Evolutionary conservation across 2,113 vertebrate genomes (phyloP), one percentile per base, ranked within the genome.

Genomic region (Dipodomys merriami): DNA sequence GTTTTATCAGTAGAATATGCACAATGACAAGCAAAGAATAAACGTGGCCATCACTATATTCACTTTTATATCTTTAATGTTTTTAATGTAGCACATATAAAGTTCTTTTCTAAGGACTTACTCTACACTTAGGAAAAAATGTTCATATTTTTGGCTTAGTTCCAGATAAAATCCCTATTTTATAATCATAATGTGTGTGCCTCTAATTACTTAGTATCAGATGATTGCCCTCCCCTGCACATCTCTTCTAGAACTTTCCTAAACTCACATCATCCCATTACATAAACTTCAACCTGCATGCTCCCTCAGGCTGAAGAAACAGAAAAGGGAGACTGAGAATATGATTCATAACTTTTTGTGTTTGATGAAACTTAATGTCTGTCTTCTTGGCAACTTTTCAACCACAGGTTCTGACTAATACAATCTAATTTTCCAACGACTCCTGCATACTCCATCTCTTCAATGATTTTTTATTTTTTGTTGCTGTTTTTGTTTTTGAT

Each of bases 151-250:
- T 78, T 49, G 62, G 16, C 33, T 89, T 25, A 78, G 20, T 71
- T 80, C 35, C 81, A 83, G 62, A 27, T 13, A 23, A 67, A 68
- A 78, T 20, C 25, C 35, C 27, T 62, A 22, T 64, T 53, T 72
- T 16, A 27, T 33, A 8, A 27, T 68, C 46, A 15, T 18, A 3
- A 25, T 2, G 18, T 1, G 0, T 2, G 5, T 27, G 30, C 29
- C 49, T 27, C 23, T 60, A 27, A 62, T 10, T 19, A 9, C 39
- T 64, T 35, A 20, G 13, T 15, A 30, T 2, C 1, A 7, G 19
- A 57, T 30, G 67, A 44, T 5, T 30, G 11, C 19, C 72, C n/a
- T n/a, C 33, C 8, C 65, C 27, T 2, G 5, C 1, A 13, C 4
- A 13, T 53, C 20, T 76, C 9, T 23, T 90, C 3, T 5, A 22